These are phyloP conservation scores for Hafferia zeledoni DNA, from an alignment of 2,797 vertebrate species.

Conservation along the genomic window DNA sequence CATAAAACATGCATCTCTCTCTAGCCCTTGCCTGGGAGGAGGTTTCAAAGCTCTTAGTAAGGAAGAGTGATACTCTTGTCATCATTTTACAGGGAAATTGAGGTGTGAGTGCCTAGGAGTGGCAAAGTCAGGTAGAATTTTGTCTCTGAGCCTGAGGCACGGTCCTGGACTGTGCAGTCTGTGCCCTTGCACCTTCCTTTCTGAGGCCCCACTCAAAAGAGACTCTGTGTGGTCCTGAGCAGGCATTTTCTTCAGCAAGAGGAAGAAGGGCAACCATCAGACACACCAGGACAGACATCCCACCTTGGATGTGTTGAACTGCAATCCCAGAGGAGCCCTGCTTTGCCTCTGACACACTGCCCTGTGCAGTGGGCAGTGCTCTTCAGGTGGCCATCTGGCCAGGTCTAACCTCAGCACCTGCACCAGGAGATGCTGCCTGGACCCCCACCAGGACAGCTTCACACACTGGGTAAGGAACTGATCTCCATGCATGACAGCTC, in stretches of 20 bases:
- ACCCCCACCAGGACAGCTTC: background rate
- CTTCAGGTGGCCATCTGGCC: background rate
- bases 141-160: background rate
- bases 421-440: accelerated
- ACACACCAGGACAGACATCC: background rate
- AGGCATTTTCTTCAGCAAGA: background rate
- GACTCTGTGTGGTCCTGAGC: background rate
- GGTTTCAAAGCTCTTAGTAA: background rate
- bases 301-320: background rate
- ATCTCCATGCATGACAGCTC: background rate
- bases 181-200: background rate
- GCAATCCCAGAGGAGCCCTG: background rate
- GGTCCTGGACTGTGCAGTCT: background rate
- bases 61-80: background rate
- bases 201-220: background rate
- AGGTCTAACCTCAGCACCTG: background rate
- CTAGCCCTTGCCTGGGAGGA: background rate
- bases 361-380: background rate
- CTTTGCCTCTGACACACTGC: background rate
- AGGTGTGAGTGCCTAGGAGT: background rate
- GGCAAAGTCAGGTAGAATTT: background rate
- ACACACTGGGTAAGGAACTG: background rate
- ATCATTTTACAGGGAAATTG: background rate
- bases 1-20: background rate
- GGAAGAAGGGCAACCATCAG: background rate